Conservation (phyloP, 2,113 vertebrate species). For the Xenopus borealis region DNA sequence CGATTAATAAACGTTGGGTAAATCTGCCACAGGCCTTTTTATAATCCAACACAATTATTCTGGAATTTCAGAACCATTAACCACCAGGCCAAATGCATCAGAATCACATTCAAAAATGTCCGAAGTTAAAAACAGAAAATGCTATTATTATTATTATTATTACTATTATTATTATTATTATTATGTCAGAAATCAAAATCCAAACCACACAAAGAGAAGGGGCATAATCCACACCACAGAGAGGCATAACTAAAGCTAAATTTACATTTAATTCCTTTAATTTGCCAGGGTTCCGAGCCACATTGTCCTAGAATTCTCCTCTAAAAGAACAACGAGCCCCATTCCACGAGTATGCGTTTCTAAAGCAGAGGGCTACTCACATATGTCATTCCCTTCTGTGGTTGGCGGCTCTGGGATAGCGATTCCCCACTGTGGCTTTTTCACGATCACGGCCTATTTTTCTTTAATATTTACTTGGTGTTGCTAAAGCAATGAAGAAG, state of each 20-base stretch:
- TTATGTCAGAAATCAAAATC: too few relatives aligned
- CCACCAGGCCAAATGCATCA: too few relatives aligned
- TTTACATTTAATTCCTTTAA: constrained; percentile 44
- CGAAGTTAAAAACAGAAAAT: too few relatives aligned
- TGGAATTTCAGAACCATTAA: too few relatives aligned
- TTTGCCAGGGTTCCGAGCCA: neutral
- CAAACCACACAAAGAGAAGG: constrained; percentile 48
- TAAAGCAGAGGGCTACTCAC: neutral
- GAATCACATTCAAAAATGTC: too few relatives aligned
- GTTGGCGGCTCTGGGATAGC: constrained; percentile 56
- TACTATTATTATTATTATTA: too few relatives aligned
- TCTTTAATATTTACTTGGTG: constrained; percentile 69
- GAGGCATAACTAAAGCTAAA: constrained; percentile 41
- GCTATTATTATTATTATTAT: too few relatives aligned
- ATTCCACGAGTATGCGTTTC: neutral
- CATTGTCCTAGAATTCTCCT: neutral
- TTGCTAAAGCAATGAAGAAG: constrained; percentile 56
- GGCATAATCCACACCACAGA: constrained; percentile 39
- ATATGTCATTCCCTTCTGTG: constrained; percentile 37
- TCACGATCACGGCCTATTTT: constrained; percentile 61
- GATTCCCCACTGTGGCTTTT: constrained; percentile 64
- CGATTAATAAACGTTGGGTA: too few relatives aligned
- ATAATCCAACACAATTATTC: too few relatives aligned
- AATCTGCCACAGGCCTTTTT: too few relatives aligned
- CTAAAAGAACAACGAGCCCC: neutral